Evolutionary conservation across 2,113 vertebrate species (phyloP).

Genomic region (Muntiacus reevesi): DNA sequence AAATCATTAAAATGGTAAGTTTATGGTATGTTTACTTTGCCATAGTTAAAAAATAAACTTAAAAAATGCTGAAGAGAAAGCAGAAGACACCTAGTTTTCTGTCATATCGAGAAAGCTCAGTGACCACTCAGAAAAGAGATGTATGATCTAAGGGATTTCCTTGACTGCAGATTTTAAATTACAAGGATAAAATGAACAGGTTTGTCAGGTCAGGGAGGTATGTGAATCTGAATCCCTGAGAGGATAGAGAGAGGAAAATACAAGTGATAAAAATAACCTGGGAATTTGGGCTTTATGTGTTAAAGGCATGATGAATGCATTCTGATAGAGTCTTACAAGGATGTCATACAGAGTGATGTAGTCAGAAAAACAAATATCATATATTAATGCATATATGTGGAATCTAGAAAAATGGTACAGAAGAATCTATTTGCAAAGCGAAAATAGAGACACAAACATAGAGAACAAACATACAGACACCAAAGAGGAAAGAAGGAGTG

Average conservation of each 20-base stretch:
- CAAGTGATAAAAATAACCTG: not conserved
- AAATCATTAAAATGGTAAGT: not conserved
- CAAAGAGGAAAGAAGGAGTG: not conserved
- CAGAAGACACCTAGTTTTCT: not conserved
- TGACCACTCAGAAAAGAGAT: not conserved
- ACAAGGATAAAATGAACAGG: not conserved
- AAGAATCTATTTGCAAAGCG: not conserved
- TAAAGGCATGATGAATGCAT: not conserved
- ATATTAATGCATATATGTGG: not conserved
- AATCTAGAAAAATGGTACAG: not conserved
- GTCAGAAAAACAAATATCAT: not conserved
- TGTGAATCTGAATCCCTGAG: not conserved
- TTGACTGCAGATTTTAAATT: not conserved
- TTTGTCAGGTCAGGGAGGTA: not conserved
- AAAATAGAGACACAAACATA: not conserved
- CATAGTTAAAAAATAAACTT: not conserved
- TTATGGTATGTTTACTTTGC: not conserved
- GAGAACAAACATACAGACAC: not conserved
- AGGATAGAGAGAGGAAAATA: not conserved
- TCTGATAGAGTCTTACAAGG: not conserved
- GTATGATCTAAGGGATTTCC: not conserved
- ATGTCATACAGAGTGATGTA: not conserved
- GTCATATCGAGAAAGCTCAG: not conserved
- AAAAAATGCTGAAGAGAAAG: not conserved
- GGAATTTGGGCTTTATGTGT: not conserved